phyloP scores from a whole-genome alignment of 1,140 invertebrate genomes.

The Micrasema longulum region DNA sequence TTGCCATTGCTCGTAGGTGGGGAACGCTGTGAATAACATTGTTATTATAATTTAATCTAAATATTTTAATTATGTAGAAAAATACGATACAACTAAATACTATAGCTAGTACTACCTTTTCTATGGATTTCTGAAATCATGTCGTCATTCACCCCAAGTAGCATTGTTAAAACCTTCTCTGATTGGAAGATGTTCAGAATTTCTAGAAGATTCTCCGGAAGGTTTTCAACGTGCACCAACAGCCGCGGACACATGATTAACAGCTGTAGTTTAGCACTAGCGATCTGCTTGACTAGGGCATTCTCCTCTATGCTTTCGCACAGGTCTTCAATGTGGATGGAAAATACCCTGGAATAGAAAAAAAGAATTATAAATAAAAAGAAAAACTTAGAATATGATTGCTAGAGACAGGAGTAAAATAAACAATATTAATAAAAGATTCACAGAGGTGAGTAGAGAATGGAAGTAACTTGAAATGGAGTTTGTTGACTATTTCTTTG shows the following conservation, averaged over 20 bases:
- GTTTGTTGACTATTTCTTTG: too few relatives aligned
- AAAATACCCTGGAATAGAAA: conserved; percentile 72
- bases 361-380: too few relatives aligned
- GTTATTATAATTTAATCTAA: too few relatives aligned
- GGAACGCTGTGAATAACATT: conserved; percentile 69
- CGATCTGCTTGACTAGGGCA: conserved; percentile 70
- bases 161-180: conserved; percentile 81
- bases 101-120: conserved; percentile 57
- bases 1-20: conserved; percentile 80
- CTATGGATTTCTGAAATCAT: conserved; percentile 71
- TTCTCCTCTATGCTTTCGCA: conserved; percentile 68
- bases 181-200: conserved; percentile 74
- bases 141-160: conserved; percentile 78
- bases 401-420: too few relatives aligned
- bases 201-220: conserved; percentile 67
- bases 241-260: conserved; percentile 82
- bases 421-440: too few relatives aligned
- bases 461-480: too few relatives aligned
- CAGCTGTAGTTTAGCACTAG: conserved; percentile 78
- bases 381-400: too few relatives aligned
- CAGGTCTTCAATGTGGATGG: conserved; percentile 79
- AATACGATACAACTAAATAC: too few relatives aligned
- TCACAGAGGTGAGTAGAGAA: too few relatives aligned
- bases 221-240: conserved; percentile 71
- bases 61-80: too few relatives aligned